Percentiles rank a stretch among this genome's conserved stretches.
Conservation (phyloP, 2,797 vertebrate genomes). For the Dromococcyx pavoninus region DNA sequence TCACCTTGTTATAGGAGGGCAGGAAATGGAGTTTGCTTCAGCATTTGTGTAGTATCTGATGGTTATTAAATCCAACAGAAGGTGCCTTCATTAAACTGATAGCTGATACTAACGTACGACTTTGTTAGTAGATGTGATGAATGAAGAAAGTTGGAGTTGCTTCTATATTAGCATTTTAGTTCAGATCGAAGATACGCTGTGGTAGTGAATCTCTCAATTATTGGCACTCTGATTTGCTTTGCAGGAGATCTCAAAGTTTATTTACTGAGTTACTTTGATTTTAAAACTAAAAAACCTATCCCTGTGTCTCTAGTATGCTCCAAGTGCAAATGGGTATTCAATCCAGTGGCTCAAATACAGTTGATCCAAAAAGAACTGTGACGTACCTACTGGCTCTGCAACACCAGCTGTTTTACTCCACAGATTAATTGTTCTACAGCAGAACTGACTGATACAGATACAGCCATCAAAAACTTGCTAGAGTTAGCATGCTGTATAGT, state of each 20-base stretch:
- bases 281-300: neutral
- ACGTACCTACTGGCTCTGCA: neutral
- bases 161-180: neutral
- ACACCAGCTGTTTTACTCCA: neutral
- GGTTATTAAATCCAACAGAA: neutral
- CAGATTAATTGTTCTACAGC: accelerated
- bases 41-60: neutral
- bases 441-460: neutral
- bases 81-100: neutral
- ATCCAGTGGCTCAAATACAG: neutral
- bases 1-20: neutral
- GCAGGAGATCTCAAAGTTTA: neutral
- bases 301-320: neutral
- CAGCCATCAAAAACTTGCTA: neutral
- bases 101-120: neutral
- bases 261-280: neutral
- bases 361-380: neutral
- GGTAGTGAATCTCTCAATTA: neutral
- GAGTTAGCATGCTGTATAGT: neutral
- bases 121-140: neutral
- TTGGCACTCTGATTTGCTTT: neutral
- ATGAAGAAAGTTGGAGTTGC: neutral
- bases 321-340: neutral
- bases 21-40: neutral
- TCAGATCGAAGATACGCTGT: neutral